Evolutionary conservation across 2,888 invertebrate species (phyloP).

Genomic region (Lasioglossum pauxillum): DNA sequence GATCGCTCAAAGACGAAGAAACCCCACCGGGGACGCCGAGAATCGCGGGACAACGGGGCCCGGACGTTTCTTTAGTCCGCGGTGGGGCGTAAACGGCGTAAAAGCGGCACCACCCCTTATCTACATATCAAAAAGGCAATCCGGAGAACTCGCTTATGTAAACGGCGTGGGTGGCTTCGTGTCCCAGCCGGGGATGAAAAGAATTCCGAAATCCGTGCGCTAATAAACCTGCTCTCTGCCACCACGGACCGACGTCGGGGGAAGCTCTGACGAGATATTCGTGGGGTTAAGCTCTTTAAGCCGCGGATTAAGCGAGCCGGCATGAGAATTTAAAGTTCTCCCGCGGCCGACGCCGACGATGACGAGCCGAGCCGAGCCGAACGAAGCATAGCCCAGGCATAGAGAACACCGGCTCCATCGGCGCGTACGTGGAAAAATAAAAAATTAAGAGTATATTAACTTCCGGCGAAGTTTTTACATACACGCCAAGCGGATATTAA

Average conservation of each 20-base stretch:
- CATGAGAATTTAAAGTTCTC: constrained; percentile 81
- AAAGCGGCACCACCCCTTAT: constrained; percentile 82
- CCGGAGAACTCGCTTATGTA: constrained; percentile 84
- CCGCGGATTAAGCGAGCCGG: constrained; percentile 81
- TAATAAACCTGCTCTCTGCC: constrained; percentile 83
- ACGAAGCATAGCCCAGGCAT: neutral
- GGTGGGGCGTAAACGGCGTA: constrained; percentile 82
- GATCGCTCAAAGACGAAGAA: constrained; percentile 34
- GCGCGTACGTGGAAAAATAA: constrained; percentile 54
- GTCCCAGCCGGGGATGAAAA: constrained; percentile 82
- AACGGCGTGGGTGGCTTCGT: constrained; percentile 81
- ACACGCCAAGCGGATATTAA: constrained; percentile 48
- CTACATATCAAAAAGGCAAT: constrained; percentile 85
- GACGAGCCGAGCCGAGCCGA: constrained; percentile 38
- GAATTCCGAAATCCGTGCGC: constrained; percentile 84
- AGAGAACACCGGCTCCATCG: constrained; percentile 13
- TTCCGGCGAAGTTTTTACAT: constrained; percentile 50
- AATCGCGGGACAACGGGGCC: constrained; percentile 54
- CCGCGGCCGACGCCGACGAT: constrained; percentile 47
- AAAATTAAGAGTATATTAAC: constrained; percentile 62
- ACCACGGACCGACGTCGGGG: constrained; percentile 64
- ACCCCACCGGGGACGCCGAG: constrained; percentile 40
- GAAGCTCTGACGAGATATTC: constrained; percentile 83
- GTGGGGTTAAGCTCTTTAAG: constrained; percentile 82
- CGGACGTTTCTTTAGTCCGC: constrained; percentile 59